These are phyloP conservation scores for Geodia barretti DNA, from an alignment of 37 sponge, comb jelly and placozoan species.

Conservation along the genomic window DNA sequence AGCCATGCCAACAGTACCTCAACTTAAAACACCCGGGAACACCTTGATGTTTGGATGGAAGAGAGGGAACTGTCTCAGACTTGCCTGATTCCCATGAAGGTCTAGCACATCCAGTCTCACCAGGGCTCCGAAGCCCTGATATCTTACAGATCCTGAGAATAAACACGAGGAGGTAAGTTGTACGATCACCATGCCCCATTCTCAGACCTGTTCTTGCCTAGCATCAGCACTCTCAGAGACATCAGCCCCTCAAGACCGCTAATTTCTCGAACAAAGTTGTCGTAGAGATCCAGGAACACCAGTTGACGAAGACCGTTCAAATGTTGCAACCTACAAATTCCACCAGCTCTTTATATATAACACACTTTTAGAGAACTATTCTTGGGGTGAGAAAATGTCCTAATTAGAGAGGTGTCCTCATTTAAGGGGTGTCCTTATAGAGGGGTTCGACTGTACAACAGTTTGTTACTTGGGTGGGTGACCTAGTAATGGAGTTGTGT, in stretches of 20 bases:
- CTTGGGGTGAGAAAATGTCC: too few species aligned
- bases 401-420: too few species aligned
- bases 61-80: too few species aligned
- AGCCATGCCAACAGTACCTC: too few species aligned
- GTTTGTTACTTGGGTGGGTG: too few species aligned
- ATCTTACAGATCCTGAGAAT: slow-evolving; percentile 75
- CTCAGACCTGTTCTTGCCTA: slow-evolving; percentile 96
- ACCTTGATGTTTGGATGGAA: too few species aligned
- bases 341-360: not conserved
- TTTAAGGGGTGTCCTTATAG: too few species aligned
- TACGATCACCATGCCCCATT: not conserved
- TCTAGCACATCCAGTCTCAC: slow-evolving; percentile 93
- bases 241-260: slow-evolving; percentile 73
- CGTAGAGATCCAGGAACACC: slow-evolving; percentile 97
- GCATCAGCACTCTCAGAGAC: slow-evolving; percentile 94
- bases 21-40: too few species aligned
- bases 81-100: slow-evolving; percentile 94
- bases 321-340: slow-evolving; percentile 64
- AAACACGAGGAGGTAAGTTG: not conserved
- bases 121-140: slow-evolving; percentile 77
- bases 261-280: slow-evolving; percentile 91
- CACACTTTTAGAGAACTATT: too few species aligned
- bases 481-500: slow-evolving; percentile 85
- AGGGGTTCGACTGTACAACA: too few species aligned
- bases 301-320: slow-evolving; percentile 65